Evolutionary conservation across 2,888 invertebrate genomes (phyloP).

Genomic region (Epirrhoe alternata): DNA sequence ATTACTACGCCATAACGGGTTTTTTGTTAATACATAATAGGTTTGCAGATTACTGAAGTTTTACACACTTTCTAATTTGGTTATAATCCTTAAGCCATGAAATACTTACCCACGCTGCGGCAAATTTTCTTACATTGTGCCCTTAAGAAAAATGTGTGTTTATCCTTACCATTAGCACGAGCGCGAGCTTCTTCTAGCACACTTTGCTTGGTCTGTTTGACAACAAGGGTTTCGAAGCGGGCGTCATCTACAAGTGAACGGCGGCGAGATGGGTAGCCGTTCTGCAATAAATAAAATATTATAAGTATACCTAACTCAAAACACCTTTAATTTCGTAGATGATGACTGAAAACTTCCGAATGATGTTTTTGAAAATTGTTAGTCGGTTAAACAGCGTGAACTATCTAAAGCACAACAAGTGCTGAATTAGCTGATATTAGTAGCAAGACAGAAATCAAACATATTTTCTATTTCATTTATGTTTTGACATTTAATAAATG

Average conservation of each 20-base stretch:
- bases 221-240: slow-evolving; percentile 97
- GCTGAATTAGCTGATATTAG: background rate
- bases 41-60: no score
- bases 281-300: slow-evolving; percentile 87
- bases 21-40: no score
- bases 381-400: background rate
- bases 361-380: background rate
- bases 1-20: no score
- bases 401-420: background rate
- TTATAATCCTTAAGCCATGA: no score
- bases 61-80: no score
- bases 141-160: background rate
- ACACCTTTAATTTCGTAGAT: no score
- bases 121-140: background rate
- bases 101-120: no score
- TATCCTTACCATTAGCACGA: slow-evolving; percentile 91
- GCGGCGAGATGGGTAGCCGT: slow-evolving; percentile 97
- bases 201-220: slow-evolving; percentile 97
- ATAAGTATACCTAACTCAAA: background rate
- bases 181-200: slow-evolving; percentile 96
- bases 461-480: no score
- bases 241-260: slow-evolving; percentile 99
- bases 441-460: no score
- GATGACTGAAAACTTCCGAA: no score
- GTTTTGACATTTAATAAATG: no score